These are phyloP conservation scores for Antennarius striatus DNA, from an alignment of 2,113 vertebrate genomes.

Conservation along the genomic window DNA sequence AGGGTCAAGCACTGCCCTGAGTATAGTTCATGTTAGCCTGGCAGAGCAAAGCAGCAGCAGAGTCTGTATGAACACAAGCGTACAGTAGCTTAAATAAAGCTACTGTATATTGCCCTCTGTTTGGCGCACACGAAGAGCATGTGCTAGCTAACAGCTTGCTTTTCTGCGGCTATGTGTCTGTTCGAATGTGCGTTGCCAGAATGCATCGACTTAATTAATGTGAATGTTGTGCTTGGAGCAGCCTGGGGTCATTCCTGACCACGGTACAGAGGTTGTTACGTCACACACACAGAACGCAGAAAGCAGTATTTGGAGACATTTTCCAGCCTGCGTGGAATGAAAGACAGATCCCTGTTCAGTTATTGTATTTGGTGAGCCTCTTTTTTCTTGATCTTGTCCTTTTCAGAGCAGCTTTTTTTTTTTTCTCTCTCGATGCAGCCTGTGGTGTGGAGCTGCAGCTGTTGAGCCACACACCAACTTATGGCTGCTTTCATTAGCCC, in stretches of 20 bases:
- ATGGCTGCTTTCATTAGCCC: constrained; percentile 54
- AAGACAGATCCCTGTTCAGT: constrained; percentile 6
- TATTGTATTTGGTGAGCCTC: constrained; percentile 15
- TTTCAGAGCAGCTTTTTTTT: constrained; percentile 1
- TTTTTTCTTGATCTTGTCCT: not conserved
- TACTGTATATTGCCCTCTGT: not conserved
- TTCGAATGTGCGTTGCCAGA: constrained; percentile 68
- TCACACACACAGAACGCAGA: constrained; percentile 41
- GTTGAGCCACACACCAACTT: constrained; percentile 47
- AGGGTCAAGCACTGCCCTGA: constrained; percentile 35
- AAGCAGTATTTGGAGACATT: constrained; percentile 21
- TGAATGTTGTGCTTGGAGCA: constrained; percentile 55
- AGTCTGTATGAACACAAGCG: constrained; percentile 2
- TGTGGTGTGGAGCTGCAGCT: constrained; percentile 40
- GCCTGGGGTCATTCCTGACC: constrained; percentile 67
- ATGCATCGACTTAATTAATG: constrained; percentile 74
- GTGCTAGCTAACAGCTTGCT: constrained; percentile 58
- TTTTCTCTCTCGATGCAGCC: not conserved
- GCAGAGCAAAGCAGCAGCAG: not conserved
- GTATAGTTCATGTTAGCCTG: not conserved
- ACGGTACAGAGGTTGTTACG: constrained; percentile 62
- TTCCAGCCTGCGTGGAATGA: constrained; percentile 1
- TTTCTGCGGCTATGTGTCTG: constrained; percentile 48
- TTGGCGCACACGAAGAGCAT: not conserved
- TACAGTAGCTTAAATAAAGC: not conserved